These are phyloP conservation scores for Galago senegalensis DNA, from an alignment of 2,797 vertebrate species.

Conservation along the genomic window DNA sequence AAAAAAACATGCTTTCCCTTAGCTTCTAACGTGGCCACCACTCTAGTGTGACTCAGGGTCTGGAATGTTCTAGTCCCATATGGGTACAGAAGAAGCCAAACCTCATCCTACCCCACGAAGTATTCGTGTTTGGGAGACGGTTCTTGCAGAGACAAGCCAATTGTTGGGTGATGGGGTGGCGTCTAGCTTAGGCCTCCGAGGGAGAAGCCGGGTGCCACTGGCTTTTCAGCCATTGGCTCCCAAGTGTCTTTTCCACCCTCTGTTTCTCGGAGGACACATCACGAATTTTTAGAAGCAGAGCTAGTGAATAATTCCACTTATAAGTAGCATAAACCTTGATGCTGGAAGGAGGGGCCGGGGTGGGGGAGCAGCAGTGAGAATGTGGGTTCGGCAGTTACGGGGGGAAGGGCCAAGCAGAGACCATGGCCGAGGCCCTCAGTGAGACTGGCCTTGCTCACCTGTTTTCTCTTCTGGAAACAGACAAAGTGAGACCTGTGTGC, in stretches of 20 bases:
- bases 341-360: background rate
- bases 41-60: background rate
- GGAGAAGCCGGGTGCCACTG: rapidly evolving
- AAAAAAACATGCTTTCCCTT: background rate
- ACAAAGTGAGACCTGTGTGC: slow-evolving; percentile 89
- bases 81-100: background rate
- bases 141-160: too few relatives aligned
- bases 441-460: background rate
- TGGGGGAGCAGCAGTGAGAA: too few relatives aligned
- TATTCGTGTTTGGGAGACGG: background rate
- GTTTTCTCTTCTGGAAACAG: slow-evolving; percentile 73
- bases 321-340: background rate
- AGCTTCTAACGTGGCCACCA: rapidly evolving
- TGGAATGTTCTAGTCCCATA: background rate
- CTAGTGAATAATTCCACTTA: background rate
- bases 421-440: rapidly evolving
- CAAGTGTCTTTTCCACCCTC: background rate
- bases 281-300: background rate
- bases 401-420: background rate
- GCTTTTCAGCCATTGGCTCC: rapidly evolving
- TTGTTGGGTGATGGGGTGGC: rapidly evolving
- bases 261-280: background rate
- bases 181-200: background rate
- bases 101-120: rapidly evolving
- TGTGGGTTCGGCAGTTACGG: rapidly evolving